Evolutionary conservation across 2,797 vertebrate genomes (phyloP).

Genomic region (Melanogrammus aeglefinus): DNA sequence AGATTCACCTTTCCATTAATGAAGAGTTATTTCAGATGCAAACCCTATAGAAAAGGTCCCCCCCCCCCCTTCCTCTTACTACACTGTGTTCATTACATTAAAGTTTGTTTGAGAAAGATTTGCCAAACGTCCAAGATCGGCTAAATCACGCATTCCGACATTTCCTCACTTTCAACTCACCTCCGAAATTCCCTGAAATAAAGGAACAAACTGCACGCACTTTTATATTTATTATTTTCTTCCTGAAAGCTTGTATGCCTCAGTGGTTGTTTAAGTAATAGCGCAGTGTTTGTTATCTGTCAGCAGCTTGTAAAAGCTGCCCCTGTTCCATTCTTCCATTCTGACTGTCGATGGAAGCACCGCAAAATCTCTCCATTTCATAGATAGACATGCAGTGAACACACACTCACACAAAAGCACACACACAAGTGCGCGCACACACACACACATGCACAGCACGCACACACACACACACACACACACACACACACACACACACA

Average conservation of each 20-base stretch:
- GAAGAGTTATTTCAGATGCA: not conserved
- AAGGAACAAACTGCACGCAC: not conserved
- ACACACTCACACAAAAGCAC: not conserved
- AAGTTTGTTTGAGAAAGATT: not conserved
- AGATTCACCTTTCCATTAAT: not conserved
- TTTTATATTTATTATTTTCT: not conserved
- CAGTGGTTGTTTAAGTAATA: constrained; percentile 3
- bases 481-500: not conserved
- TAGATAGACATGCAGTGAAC: not conserved
- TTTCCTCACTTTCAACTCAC: not conserved
- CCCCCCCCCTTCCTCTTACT: not conserved
- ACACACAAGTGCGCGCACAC: too few species aligned
- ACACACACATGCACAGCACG: too few species aligned
- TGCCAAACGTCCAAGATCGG: not conserved
- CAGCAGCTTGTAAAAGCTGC: not conserved
- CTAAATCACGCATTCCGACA: not conserved
- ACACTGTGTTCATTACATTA: not conserved
- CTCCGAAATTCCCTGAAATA: not conserved
- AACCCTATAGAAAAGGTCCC: not conserved
- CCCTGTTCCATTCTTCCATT: not conserved
- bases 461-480: not conserved
- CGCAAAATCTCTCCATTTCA: not conserved
- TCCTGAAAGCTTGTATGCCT: constrained; percentile 2
- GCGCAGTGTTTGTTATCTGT: not conserved
- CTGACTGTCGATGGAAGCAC: not conserved